Evolutionary conservation across 2,113 vertebrate species (phyloP), one percentile per base, ranked within the genome.

Genomic region (Carassius gibelio): DNA sequence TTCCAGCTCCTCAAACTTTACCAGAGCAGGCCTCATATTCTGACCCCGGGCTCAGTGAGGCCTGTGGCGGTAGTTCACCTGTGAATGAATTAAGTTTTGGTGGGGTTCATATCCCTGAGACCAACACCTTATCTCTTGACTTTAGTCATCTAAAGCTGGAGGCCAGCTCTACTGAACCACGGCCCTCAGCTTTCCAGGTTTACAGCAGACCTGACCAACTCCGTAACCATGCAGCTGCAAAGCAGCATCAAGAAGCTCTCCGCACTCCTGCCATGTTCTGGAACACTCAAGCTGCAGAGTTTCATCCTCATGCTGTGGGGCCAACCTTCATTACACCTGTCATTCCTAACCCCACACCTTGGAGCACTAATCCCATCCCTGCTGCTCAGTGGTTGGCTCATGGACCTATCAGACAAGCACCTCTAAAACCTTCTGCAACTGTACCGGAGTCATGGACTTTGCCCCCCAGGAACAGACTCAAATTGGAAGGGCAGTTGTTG

Each of bases 261-360:
- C 85, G 11, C 79, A 87, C 75, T 87, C 91, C 1, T 90, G 48
- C 9, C 85, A 88, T 0, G 66, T 0, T 62, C 88, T 98, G 96
- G 97, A 98, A 97, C 91, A 88, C 93, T 72, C 86, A 94, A 88
- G 95, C 96, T 82, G 93, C 95, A 0, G 88, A 84, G 4, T 97
- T 98, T 92, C 92, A 92, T 45, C 94, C 96, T 21, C 88, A 80
- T n/a, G 80, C 82, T 87, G 90, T 90, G 71, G 90, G 83, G 19
- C 95, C 95, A 9, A 82, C 92, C 21, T 99, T 99, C 88, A 91
- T 98, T 84, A 93, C 94, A 57, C 97, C 98, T 2, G 93, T 97
- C 78, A 95, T 91, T 85, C 62, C 91, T 55, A 87, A 90, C 76
- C 91, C 95, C 59, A 87, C 90, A 3, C 91, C 89, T 17, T 97